Evolutionary conservation across 1,140 invertebrate genomes (phyloP).

Genomic region (Rhopalosiphum padi): DNA sequence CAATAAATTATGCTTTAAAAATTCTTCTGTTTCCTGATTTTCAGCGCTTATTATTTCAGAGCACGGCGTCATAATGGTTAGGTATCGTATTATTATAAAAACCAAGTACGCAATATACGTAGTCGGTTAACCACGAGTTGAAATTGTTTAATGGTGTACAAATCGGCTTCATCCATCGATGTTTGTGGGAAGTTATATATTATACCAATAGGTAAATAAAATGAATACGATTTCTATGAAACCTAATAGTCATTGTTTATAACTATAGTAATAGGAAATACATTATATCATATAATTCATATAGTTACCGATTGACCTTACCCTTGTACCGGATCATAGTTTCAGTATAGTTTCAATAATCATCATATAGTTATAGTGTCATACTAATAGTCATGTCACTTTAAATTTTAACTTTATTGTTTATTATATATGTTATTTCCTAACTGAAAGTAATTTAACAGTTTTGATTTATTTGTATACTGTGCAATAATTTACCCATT

Average conservation of each 20-base stretch:
- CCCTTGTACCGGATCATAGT: background rate
- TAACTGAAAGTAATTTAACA: background rate
- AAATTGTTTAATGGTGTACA: background rate
- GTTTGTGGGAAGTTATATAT: background rate
- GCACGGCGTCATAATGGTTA: background rate
- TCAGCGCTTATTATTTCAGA: background rate
- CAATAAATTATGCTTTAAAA: background rate
- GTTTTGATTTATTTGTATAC: background rate
- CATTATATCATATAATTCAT: background rate
- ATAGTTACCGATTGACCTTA: conserved; percentile 36
- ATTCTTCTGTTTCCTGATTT: background rate
- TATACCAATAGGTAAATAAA: background rate
- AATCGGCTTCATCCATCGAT: background rate
- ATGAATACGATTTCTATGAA: background rate
- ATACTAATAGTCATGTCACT: background rate
- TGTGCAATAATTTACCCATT: background rate
- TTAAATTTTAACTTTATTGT: background rate
- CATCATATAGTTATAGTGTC: too few relatives aligned
- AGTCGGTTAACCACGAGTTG: background rate
- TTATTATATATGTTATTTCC: background rate
- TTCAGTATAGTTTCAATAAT: background rate
- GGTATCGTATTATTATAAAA: background rate
- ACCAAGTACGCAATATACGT: background rate
- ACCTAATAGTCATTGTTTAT: conserved; percentile 24
- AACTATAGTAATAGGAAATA: conserved; percentile 8